Evolutionary conservation across 2,113 vertebrate species (phyloP).

Genomic region (Lichenostomus cassidix): DNA sequence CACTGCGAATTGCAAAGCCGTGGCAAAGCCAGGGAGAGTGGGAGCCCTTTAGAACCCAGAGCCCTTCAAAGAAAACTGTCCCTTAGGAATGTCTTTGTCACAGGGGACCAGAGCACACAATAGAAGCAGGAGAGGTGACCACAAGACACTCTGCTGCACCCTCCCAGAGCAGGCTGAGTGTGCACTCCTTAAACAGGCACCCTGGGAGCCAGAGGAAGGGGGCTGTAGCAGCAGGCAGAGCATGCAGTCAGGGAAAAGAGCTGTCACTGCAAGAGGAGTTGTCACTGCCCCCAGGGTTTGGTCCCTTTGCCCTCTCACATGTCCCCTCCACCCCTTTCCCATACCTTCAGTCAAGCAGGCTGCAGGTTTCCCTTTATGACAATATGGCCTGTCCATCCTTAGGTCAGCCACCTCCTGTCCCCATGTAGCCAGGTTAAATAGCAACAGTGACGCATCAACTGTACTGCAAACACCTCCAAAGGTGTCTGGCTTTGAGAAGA

Average conservation of each 20-base stretch:
- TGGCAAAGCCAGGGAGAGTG: background rate
- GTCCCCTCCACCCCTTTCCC: background rate
- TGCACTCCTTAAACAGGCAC: background rate
- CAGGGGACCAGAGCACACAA: background rate
- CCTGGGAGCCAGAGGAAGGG: rapidly evolving
- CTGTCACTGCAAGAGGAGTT: background rate
- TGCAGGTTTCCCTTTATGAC: background rate
- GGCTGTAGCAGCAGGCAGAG: rapidly evolving
- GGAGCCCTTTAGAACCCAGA: background rate
- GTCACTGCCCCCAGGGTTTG: background rate
- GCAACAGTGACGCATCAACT: background rate
- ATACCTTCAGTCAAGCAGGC: background rate
- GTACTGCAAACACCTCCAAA: background rate
- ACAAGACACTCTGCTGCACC: background rate
- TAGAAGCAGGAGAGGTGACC: background rate
- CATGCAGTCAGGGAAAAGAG: background rate
- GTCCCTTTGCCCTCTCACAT: background rate
- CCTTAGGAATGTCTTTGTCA: background rate
- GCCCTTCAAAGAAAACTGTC: background rate
- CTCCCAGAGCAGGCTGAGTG: background rate
- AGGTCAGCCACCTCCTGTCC: background rate
- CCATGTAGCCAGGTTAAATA: background rate
- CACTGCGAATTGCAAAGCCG: background rate
- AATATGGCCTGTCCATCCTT: background rate
- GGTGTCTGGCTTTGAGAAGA: background rate